phyloP scores from a whole-genome alignment of 2,113 vertebrate genomes.

The Serilophus lunatus region DNA sequence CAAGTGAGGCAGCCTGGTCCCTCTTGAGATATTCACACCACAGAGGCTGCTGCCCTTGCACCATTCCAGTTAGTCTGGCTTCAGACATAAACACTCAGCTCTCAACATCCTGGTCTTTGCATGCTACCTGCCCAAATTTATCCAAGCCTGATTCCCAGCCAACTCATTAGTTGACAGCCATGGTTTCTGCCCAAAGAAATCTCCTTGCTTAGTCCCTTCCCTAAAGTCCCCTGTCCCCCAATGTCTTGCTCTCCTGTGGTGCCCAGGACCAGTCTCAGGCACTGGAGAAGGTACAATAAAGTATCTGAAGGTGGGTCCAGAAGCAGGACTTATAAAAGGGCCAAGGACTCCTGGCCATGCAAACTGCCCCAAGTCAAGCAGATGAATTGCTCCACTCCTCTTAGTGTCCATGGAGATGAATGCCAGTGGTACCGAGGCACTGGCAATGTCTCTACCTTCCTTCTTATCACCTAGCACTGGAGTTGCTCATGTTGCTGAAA shows the following conservation, averaged over 20 bases:
- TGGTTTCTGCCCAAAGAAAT: not conserved
- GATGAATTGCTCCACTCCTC: not conserved
- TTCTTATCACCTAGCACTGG: not conserved
- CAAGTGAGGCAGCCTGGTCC: accelerated
- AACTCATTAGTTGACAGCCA: not conserved
- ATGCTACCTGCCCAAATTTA: not conserved
- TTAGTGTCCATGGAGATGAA: not conserved
- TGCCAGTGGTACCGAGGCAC: not conserved
- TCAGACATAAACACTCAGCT: not conserved
- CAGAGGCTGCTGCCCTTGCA: not conserved
- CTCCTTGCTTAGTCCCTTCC: not conserved
- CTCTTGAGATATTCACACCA: not conserved
- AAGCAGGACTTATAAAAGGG: not conserved
- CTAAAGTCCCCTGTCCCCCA: not conserved
- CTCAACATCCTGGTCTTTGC: not conserved
- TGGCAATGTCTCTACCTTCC: not conserved
- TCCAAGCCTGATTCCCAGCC: not conserved
- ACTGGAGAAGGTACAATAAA: not conserved
- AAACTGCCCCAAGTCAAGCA: not conserved
- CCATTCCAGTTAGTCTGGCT: not conserved
- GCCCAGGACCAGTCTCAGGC: not conserved
- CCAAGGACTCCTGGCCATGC: not conserved
- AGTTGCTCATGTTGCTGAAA: not conserved
- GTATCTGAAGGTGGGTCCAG: not conserved
- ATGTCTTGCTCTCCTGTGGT: not conserved